Percentiles rank a stretch among this genome's conserved stretches.
Conservation (phyloP, 2,113 vertebrate species). For the Vanacampus margaritifer region DNA sequence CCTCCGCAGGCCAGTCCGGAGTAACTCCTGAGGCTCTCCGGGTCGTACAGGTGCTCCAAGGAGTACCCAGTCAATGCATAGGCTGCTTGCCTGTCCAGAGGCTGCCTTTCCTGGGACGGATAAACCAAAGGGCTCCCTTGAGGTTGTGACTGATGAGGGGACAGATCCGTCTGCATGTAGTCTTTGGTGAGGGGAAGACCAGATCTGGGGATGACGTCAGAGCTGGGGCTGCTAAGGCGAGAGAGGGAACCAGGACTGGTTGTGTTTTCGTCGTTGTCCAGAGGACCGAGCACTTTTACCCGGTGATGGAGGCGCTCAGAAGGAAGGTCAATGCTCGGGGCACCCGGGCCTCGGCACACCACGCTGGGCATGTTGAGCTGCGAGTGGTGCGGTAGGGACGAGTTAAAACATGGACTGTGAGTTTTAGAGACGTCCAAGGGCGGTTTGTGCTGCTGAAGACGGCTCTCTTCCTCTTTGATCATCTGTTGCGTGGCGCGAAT, state of each 20-base stretch:
- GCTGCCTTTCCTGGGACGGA: conserved; percentile 67
- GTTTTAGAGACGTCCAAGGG: conserved; percentile 79
- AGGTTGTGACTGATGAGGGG: conserved; percentile 80
- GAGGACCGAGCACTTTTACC: conserved; percentile 74
- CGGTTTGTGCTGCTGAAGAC: conserved; percentile 86
- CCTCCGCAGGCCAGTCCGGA: conserved; percentile 78
- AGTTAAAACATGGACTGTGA: conserved; percentile 82
- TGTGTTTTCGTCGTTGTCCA: conserved; percentile 70
- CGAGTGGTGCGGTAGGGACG: conserved; percentile 74
- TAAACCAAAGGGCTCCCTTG: conserved; percentile 82
- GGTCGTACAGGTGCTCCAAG: conserved; percentile 94
- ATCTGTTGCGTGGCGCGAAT: conserved; percentile 98
- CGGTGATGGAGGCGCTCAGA: conserved; percentile 69
- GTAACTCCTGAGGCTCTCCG: conserved; percentile 90
- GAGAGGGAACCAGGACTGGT: conserved; percentile 87
- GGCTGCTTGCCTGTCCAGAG: conserved; percentile 89
- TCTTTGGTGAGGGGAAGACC: conserved; percentile 90
- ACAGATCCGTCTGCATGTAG: conserved; percentile 88
- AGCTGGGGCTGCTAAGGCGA: conserved; percentile 88
- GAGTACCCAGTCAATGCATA: conserved; percentile 96
- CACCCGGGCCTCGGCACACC: conserved; percentile 76
- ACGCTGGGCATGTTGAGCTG: conserved; percentile 81
- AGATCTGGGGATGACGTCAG: conserved; percentile 68
- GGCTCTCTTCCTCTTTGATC: conserved; percentile 98
- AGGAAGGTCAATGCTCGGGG: conserved; percentile 67